Percentiles rank a stretch among this genome's conserved stretches.
Evolutionary conservation across 2,797 vertebrate species (phyloP).

Genomic region (Falco columbarius): DNA sequence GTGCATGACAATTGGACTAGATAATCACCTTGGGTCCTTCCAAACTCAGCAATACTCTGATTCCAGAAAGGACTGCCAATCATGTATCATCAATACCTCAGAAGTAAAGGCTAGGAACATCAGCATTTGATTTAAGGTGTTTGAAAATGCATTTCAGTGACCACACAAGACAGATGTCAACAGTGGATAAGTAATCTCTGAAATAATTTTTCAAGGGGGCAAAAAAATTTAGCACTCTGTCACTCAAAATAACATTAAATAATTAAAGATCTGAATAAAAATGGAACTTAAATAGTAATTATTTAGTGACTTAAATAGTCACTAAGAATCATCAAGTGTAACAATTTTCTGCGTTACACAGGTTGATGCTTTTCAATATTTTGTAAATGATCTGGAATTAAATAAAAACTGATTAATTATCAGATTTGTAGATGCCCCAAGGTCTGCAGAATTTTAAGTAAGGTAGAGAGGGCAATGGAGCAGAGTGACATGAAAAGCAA

Average conservation of each 20-base stretch:
- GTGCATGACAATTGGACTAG: background rate
- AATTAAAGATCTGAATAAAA: background rate
- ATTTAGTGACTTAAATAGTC: background rate
- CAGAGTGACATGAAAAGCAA: background rate
- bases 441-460: background rate
- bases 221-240: background rate
- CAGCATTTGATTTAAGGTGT: background rate
- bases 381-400: background rate
- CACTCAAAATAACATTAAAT: background rate
- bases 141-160: background rate
- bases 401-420: background rate
- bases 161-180: background rate
- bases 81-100: background rate
- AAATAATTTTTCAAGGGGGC: background rate
- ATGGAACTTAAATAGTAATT: background rate
- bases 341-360: background rate
- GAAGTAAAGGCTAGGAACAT: background rate
- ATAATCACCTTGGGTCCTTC: background rate
- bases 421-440: background rate
- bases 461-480: background rate
- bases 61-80: background rate
- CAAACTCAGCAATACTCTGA: background rate
- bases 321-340: background rate
- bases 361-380: background rate
- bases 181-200: background rate